These are phyloP conservation scores for Ormyrus rosae DNA, from an alignment of 2,888 invertebrate genomes.

Conservation along the genomic window DNA sequence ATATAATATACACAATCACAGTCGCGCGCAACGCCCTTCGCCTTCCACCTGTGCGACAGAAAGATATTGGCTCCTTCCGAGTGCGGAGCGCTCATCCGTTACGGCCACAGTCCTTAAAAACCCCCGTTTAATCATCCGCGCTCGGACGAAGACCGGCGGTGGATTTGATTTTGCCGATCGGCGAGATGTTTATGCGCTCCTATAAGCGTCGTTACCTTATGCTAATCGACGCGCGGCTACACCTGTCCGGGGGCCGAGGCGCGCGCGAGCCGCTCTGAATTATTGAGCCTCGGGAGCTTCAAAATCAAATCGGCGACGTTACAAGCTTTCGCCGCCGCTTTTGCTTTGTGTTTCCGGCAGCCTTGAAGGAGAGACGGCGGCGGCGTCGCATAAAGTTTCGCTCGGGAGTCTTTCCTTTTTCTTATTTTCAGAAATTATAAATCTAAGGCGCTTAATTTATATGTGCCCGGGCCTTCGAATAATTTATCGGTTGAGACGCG, in stretches of 20 bases:
- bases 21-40: not conserved
- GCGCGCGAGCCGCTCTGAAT: slow-evolving; percentile 17
- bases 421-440: slow-evolving; percentile 41
- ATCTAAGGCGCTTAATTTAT: slow-evolving; percentile 31
- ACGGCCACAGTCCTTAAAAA: slow-evolving; percentile 19
- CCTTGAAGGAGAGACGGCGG: not conserved
- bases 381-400: not conserved
- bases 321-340: not conserved
- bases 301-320: slow-evolving; percentile 29
- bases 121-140: slow-evolving; percentile 28
- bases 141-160: not conserved
- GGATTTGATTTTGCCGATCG: slow-evolving; percentile 30
- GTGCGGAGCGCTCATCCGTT: not conserved
- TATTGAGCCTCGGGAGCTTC: slow-evolving; percentile 14
- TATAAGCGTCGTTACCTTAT: slow-evolving; percentile 71
- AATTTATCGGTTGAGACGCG: not conserved
- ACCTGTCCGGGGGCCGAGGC: slow-evolving; percentile 62
- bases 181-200: slow-evolving; percentile 66
- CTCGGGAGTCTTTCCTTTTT: too few relatives aligned
- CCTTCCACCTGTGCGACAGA: not conserved
- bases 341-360: not conserved
- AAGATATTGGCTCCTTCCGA: not conserved
- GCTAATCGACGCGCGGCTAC: slow-evolving; percentile 69
- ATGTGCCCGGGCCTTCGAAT: not conserved
- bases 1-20: too few relatives aligned